These are phyloP conservation scores for Cydia splendana DNA, from an alignment of 1,140 invertebrate species.

Conservation along the genomic window DNA sequence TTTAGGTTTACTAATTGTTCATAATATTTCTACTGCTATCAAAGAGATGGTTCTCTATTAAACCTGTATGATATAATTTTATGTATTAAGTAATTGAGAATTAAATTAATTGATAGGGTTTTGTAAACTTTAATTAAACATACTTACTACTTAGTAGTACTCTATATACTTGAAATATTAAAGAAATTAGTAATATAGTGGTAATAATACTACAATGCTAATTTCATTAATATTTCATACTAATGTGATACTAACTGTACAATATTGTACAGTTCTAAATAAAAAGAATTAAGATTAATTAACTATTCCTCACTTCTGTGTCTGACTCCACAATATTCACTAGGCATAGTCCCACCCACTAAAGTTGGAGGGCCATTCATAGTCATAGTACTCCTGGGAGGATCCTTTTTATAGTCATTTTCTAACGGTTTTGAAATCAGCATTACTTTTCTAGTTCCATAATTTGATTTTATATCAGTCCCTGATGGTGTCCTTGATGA, in stretches of 20 bases:
- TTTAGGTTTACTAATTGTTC: too few species aligned
- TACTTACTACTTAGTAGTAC: too few species aligned
- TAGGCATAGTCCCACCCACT: slow-evolving; percentile 48
- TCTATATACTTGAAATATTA: too few species aligned
- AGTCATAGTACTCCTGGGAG: slow-evolving; percentile 45
- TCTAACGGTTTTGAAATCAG: neutral
- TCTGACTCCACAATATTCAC: slow-evolving; percentile 50
- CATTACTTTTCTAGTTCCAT: neutral
- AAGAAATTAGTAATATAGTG: too few species aligned
- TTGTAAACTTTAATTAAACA: too few species aligned
- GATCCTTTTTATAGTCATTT: slow-evolving; percentile 40
- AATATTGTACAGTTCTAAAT: neutral
- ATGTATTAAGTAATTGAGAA: neutral
- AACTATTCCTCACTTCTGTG: slow-evolving; percentile 55
- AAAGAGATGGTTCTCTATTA: too few species aligned
- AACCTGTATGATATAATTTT: too few species aligned
- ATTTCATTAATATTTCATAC: too few species aligned
- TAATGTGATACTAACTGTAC: neutral
- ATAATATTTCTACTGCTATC: too few species aligned
- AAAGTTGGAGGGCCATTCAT: slow-evolving; percentile 54
- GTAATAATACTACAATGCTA: too few species aligned
- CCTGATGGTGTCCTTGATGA: neutral
- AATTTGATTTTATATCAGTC: neutral
- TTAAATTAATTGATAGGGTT: neutral
- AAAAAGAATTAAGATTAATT: neutral